A percentile compares a stretch with the other conserved stretches of the same genome.
phyloP scores from a whole-genome alignment of 2,113 vertebrate genomes.

The Malurus elegans region DNA sequence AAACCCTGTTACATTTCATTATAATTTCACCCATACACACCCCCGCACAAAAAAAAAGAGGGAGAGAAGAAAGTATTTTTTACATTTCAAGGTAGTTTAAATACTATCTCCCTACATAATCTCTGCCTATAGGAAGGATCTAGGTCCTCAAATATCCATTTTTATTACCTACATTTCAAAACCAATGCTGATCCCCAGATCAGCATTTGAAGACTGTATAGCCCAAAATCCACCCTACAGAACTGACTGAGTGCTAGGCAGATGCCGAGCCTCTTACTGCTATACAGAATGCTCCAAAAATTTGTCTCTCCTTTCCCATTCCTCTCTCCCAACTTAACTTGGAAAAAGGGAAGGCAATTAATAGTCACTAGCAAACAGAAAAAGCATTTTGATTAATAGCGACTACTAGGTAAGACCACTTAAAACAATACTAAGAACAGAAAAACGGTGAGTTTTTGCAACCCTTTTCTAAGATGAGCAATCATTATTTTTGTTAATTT shows the following conservation, averaged over 20 bases:
- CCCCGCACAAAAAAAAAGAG: rapidly evolving
- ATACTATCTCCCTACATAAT: not conserved
- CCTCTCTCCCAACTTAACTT: not conserved
- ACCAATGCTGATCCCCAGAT: not conserved
- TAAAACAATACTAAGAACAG: not conserved
- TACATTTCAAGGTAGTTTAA: not conserved
- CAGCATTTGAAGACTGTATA: not conserved
- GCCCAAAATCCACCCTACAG: not conserved
- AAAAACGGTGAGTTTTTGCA: not conserved
- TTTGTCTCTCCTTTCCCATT: not conserved
- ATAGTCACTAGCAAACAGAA: not conserved
- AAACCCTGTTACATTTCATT: not conserved
- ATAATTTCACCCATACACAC: not conserved
- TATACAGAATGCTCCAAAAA: not conserved
- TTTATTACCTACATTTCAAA: not conserved
- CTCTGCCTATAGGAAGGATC: not conserved
- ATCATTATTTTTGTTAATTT: not conserved
- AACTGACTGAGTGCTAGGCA: not conserved
- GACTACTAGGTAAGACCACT: not conserved
- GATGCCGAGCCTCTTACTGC: rapidly evolving
- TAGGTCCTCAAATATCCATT: not conserved
- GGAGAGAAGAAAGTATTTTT: not conserved
- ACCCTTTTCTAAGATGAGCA: not conserved
- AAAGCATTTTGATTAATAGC: not conserved
- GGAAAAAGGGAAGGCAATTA: not conserved